phyloP scores from a whole-genome alignment of 1,140 invertebrate species.

The Plodia interpunctella region DNA sequence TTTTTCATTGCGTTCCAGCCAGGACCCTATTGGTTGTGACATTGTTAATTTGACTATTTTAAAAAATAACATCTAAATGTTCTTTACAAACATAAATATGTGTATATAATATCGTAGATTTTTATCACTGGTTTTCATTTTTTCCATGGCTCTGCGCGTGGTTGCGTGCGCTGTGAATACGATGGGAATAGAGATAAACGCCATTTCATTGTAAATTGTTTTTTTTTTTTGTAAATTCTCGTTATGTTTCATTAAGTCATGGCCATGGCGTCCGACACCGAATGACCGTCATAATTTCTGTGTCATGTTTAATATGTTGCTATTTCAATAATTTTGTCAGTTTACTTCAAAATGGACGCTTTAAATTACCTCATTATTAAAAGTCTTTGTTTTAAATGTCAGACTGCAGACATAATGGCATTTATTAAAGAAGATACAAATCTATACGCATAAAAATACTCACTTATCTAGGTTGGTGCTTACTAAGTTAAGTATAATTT shows the following conservation, averaged over 20 bases:
- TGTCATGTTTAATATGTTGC: neutral
- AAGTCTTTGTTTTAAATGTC: slow-evolving; percentile 4
- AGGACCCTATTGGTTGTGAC: neutral
- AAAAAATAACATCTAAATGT: too few species aligned
- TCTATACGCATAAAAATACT: neutral
- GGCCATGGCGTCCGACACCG: neutral
- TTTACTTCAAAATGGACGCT: neutral
- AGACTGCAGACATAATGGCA: neutral
- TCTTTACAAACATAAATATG: slow-evolving; percentile 18
- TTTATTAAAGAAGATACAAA: slow-evolving; percentile 3
- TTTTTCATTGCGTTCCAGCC: neutral
- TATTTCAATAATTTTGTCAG: neutral
- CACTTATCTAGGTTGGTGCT: neutral
- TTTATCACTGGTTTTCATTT: slow-evolving; percentile 36
- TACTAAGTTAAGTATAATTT: neutral
- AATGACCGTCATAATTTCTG: neutral
- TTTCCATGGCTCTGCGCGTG: slow-evolving; percentile 28
- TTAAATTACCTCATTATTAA: slow-evolving; percentile 4
- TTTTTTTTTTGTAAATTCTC: slow-evolving; percentile 30
- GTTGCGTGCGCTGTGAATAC: slow-evolving; percentile 28
- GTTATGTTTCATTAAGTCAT: slow-evolving; percentile 26
- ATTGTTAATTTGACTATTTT: neutral
- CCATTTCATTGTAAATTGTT: slow-evolving; percentile 29
- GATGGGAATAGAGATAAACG: slow-evolving; percentile 37
- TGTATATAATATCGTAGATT: slow-evolving; percentile 37